These are phyloP conservation scores for Malthinus flaveolus DNA, from an alignment of 2,888 invertebrate genomes.

Conservation along the genomic window DNA sequence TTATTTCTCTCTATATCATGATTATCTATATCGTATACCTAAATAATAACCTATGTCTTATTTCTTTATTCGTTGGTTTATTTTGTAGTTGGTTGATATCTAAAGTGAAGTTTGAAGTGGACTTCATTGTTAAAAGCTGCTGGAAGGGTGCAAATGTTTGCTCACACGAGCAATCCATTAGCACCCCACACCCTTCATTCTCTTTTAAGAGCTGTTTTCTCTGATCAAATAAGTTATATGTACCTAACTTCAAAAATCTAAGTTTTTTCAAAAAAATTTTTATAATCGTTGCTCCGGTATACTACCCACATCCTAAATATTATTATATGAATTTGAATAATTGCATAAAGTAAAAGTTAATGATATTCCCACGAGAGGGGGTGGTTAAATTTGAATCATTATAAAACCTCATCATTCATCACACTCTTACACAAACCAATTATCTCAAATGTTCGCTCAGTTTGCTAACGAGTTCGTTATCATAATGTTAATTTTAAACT, in stretches of 20 bases:
- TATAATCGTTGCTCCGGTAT: too few species aligned
- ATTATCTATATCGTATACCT: neutral
- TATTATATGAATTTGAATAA: neutral
- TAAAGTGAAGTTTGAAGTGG: conserved; percentile 28
- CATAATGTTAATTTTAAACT: conserved; percentile 12
- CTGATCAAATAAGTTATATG: conserved; percentile 1
- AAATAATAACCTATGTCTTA: too few species aligned
- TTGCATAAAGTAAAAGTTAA: conserved; percentile 13
- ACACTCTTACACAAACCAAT: conserved; percentile 32
- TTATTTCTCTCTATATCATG: too few species aligned
- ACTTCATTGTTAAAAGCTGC: conserved; percentile 28
- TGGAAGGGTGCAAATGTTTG: conserved; percentile 32
- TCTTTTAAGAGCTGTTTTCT: conserved; percentile 9
- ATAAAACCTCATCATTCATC: conserved; percentile 37
- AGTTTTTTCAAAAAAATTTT: neutral
- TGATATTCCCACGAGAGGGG: conserved; percentile 37
- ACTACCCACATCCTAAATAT: too few species aligned
- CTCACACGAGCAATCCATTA: conserved; percentile 37
- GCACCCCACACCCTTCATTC: conserved; percentile 22
- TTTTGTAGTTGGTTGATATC: conserved; percentile 24
- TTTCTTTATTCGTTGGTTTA: conserved; percentile 8
- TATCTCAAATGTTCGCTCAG: conserved; percentile 25
- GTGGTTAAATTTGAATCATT: conserved; percentile 36
- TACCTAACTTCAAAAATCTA: conserved; percentile 1
- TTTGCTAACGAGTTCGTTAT: conserved; percentile 26